These are phyloP conservation scores for Dissostichus mawsoni DNA, from an alignment of 2,113 vertebrate genomes.

Conservation along the genomic window DNA sequence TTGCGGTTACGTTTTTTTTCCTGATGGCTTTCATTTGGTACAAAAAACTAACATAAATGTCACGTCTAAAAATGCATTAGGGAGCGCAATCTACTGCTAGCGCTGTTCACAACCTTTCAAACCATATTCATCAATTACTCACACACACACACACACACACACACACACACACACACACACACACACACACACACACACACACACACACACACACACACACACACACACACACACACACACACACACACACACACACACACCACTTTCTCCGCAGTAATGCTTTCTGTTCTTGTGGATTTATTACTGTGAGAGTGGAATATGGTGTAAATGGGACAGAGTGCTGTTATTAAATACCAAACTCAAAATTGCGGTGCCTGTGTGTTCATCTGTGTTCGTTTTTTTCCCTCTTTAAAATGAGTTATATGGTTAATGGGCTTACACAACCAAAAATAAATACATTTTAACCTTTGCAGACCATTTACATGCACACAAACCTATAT, in stretches of 20 bases:
- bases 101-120: conserved; percentile 58
- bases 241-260: too few species aligned
- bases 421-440: too few species aligned
- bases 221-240: not conserved
- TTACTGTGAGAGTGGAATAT: conserved; percentile 46
- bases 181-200: too few species aligned
- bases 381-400: not conserved
- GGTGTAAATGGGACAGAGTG: conserved; percentile 49
- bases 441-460: too few species aligned
- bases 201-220: conserved; percentile 17
- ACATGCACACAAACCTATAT: too few species aligned
- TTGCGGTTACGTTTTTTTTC: conserved; percentile 7
- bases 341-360: conserved; percentile 36
- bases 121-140: conserved; percentile 57
- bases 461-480: too few species aligned
- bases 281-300: conserved; percentile 56
- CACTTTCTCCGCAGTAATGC: conserved; percentile 31
- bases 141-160: conserved; percentile 21
- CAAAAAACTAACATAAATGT: conserved; percentile 49
- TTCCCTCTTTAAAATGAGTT: too few species aligned
- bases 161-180: not conserved
- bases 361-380: conserved; percentile 18
- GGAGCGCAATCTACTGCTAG: conserved; percentile 34
- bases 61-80: conserved; percentile 55
- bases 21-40: conserved; percentile 39